Conservation (phyloP, 2,888 invertebrate species). For the Phanerotoma sp. region DNA sequence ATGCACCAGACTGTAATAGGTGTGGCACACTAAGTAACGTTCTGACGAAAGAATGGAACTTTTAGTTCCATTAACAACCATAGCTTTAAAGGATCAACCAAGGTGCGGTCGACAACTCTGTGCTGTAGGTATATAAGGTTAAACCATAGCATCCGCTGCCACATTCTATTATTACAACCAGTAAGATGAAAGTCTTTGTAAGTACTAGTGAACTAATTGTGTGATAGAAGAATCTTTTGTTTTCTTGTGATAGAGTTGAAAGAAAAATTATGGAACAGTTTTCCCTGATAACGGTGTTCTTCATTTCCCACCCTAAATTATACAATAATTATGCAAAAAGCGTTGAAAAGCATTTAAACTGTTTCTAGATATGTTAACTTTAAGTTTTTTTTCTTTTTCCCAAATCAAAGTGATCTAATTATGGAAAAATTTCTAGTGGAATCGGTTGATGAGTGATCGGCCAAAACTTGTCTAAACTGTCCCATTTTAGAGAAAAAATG, state of each 20-base stretch:
- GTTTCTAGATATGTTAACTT: too few relatives aligned
- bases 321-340: too few relatives aligned
- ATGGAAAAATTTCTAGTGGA: too few relatives aligned
- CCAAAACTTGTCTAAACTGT: too few relatives aligned
- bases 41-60: conserved; percentile 53
- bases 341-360: too few relatives aligned
- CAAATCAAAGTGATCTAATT: too few relatives aligned
- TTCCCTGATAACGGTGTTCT: too few relatives aligned
- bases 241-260: conserved; percentile 3
- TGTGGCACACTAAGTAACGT: conserved; percentile 53
- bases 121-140: conserved; percentile 49
- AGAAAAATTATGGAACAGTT: too few relatives aligned
- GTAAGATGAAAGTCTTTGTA: conserved; percentile 55
- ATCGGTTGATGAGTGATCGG: too few relatives aligned
- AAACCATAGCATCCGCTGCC: conserved; percentile 38
- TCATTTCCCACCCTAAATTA: too few relatives aligned
- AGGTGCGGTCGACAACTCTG: conserved; percentile 51
- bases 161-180: conserved; percentile 52
- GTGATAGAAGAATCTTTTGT: background rate
- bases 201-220: conserved; percentile 39
- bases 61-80: conserved; percentile 52
- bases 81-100: conserved; percentile 54
- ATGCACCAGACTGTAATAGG: conserved; percentile 40
- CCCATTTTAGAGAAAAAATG: too few relatives aligned
- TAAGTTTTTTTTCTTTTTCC: too few relatives aligned